Evolutionary conservation across 2,113 vertebrate species (phyloP), one percentile per base, ranked within the genome.

Genomic region (Microtus ochrogaster): DNA sequence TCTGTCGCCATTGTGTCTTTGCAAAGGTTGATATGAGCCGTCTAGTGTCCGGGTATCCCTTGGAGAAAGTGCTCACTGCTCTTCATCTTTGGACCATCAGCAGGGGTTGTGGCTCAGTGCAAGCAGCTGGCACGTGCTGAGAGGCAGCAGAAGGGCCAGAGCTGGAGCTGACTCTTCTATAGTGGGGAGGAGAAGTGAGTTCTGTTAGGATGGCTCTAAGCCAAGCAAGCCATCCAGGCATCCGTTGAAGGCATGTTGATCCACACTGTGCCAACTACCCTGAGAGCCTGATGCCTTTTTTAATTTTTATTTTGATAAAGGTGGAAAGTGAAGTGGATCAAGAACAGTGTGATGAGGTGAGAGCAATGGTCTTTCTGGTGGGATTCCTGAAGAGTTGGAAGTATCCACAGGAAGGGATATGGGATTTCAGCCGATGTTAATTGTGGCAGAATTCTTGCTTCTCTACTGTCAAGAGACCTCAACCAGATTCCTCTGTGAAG

Each of bases 191-290:
- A 3, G 83, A 85, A 39, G 19, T 78, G 47, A 16, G 39, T 47
- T 86, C 73, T 73, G 7, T 92, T 76, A 89, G 73, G 78, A 55
- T 58, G 36, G 61, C n/a, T 76, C 44, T 47, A 93, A 91, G 73
- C 4, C 58, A 93, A 72, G 26, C 63, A 86, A 84, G 47, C 30
- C 33, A 86, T 76, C 13, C 26, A 33, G 28, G 77, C 21, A 66
- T 14, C 55, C 76, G 36, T 36, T 72, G 70, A 93, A 92, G 47
- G 36, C 49, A 28, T 28, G 12, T 73, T n/a, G 16, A 65, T 65
- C 14, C 41, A 47, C 12, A 33, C n/a, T 58, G 0, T 66, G 66
- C 33, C 65, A 68, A 47, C 5, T 70, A 22, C 68, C n/a, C 76
- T 36, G n/a, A 65, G 19, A 65, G 33, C 63, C 28, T 49, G n/a